Evolutionary conservation across 2,888 invertebrate species (phyloP).

Genomic region (Amblyteles armatorius): DNA sequence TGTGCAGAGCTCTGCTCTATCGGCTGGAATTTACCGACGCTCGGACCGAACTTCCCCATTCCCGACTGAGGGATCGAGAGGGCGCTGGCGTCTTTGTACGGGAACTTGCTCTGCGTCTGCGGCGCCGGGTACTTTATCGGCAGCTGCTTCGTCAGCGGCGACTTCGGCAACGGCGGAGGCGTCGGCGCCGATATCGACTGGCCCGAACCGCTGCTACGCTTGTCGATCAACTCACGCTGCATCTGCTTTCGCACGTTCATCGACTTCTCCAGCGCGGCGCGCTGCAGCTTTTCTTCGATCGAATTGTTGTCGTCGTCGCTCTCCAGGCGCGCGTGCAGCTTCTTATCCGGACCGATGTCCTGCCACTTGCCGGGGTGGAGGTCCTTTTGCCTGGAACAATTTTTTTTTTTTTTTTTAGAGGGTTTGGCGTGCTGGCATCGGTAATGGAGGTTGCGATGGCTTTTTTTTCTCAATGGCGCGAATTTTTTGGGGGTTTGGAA

Average conservation of each 20-base stretch:
- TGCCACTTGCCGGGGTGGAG: constrained; percentile 85
- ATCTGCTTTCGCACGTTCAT: constrained; percentile 82
- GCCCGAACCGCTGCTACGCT: constrained; percentile 71
- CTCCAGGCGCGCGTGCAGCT: constrained; percentile 71
- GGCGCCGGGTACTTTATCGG: constrained; percentile 82
- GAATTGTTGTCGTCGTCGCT: constrained; percentile 82
- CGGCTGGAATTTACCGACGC: constrained; percentile 82
- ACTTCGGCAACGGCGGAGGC: constrained; percentile 80
- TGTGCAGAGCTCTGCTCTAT: constrained; percentile 78
- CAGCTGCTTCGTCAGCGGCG: constrained; percentile 77
- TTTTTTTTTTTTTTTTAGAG: too few species aligned
- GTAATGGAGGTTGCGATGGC: too few species aligned
- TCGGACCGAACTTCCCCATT: constrained; percentile 77
- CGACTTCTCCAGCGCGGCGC: constrained; percentile 80
- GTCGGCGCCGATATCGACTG: constrained; percentile 76
- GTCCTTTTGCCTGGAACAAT: constrained; percentile 85
- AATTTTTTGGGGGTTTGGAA: too few species aligned
- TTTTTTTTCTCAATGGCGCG: too few species aligned
- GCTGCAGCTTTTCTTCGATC: constrained; percentile 83
- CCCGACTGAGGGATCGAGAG: constrained; percentile 52
- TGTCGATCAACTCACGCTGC: constrained; percentile 82
- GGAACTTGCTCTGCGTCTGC: constrained; percentile 81
- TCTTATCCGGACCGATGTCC: constrained; percentile 85
- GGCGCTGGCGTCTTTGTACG: constrained; percentile 77
- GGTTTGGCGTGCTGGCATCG: too few species aligned